Evolutionary conservation across 2,888 invertebrate species (phyloP).

Genomic region (Ochropleura plecta): DNA sequence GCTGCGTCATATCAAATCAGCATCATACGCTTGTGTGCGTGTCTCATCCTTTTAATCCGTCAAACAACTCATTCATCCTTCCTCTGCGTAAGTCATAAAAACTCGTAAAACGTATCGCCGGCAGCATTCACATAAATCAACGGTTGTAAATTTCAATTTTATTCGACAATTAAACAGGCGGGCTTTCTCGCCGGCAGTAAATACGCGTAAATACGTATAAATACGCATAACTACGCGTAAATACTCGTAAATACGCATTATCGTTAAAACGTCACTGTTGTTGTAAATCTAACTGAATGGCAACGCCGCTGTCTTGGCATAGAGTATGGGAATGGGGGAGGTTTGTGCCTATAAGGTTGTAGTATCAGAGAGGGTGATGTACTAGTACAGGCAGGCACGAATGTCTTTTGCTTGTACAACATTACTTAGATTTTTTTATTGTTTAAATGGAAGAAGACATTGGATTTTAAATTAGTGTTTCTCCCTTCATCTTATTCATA

Average conservation of each 20-base stretch:
- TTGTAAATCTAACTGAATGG: conserved; percentile 85
- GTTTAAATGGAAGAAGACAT: not conserved
- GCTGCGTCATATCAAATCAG: not conserved
- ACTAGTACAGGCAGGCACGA: not conserved
- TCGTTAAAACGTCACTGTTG: conserved; percentile 89
- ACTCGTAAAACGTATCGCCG: conserved; percentile 75
- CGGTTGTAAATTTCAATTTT: conserved; percentile 89
- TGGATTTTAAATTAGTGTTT: not conserved
- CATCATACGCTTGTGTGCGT: not conserved
- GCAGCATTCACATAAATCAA: conserved; percentile 81
- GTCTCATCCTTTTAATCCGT: conserved; percentile 52
- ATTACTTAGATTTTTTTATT: not conserved
- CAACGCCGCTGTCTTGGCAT: conserved; percentile 76
- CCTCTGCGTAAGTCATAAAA: conserved; percentile 72
- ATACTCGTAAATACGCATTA: conserved; percentile 90
- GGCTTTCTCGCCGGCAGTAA: conserved; percentile 87
- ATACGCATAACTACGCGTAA: conserved; percentile 88
- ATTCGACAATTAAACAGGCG: conserved; percentile 90
- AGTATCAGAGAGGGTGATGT: conserved; percentile 25
- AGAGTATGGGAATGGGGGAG: conserved; percentile 57
- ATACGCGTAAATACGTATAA: conserved; percentile 88
- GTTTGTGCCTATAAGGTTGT: conserved; percentile 49
- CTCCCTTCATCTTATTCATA: not conserved
- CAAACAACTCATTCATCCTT: conserved; percentile 60
- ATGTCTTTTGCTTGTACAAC: not conserved